Evolutionary conservation across 2,888 invertebrate genomes (phyloP), one percentile per base, ranked within the genome.

Genomic region (Sycophila texana): DNA sequence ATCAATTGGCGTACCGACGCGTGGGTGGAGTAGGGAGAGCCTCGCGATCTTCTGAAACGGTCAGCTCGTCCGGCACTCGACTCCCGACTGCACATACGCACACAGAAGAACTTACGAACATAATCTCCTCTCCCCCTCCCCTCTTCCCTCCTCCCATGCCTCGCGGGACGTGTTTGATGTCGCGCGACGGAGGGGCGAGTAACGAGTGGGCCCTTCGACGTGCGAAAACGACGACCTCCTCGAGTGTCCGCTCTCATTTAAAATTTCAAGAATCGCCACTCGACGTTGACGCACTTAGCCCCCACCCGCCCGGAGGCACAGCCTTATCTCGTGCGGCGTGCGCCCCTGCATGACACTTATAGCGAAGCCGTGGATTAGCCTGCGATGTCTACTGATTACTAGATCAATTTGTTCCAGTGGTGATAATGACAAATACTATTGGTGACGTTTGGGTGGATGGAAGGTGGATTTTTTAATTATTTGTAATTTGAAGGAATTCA

Each of bases 181-280:
- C 39, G 61, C 58, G 58, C 58, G 58, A 58, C 20, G 57, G 10
- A 16, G 30, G 47, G 10, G 22, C 18, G n/a, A 16, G 16, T n/a
- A 53, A 30, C 22, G 26, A 60, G 51, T 1, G 16, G 5, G 12
- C 10, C 47, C 14, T 26, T 49, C 30, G 30, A 18, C 12, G 22
- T 13, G 20, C 2, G 20, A 26, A 39, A 4, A 16, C 3, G 58
- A 16, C 20, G 47, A 12, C 20, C n/a, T 55, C 26, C 16, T 49
- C 18, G 10, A 16, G 22, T 16, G n/a, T 65, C 22, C 16, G 55
- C 74, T 65, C 57, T 65, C 47, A 57, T 65, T 65, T 74, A 65
- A 65, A 65, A 65, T 65, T 74, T 74, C 65, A 61, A 73, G 72
- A 39, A 14, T 71, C 53, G 57, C 26, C 61, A 61, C 61, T 61